Base-by-base conservation (phyloP, 30 jellyfish, hydroid and myxozoan species). In the Nemopilema nomurai region DNA sequence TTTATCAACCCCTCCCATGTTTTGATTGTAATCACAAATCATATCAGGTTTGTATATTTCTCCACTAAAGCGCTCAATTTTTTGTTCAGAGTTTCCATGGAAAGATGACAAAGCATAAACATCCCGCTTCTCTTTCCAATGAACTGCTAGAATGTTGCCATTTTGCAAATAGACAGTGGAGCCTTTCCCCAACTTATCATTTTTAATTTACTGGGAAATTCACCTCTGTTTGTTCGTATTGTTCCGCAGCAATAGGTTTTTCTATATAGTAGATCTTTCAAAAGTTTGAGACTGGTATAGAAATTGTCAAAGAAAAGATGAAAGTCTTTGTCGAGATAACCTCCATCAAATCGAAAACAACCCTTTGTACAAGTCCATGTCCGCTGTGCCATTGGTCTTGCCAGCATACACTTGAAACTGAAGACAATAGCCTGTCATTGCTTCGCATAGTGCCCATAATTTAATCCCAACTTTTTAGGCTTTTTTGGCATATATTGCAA, bases 401-500 rank as follows among this genome's bases (percentile, higher is more conserved):
- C 87, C 92, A 29, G 87, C 63, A 53, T 84, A 84, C 13, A 84
- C 49, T 49, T 84, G 87, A 70, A 84, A 71, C 49, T 73, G 77
- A 28, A 74, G 79, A 62, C 87, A 53, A 66, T 84, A 72, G 18
- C 84, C 74, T 21, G 71, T 64, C 69, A 51, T 26, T 30, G 93
- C 69, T 68, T 84, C 88, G 74, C 81, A 72, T 17, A 72, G 81
- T 7, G 87, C 87, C 88, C 93, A 84, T 20, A 84, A 24, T 63
- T 72, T 84, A 62, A 72, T 72, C 24, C 88, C 82, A 74, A 74
- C 62, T 84, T 84, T 41, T 72, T 72, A 52, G 93, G 93, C 31
- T 84, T 84, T 76, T 72, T 74, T 28, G 93, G 89, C 93, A 84
- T 84, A 49, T 84, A 70, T 62, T 72, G 93, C 72, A 71, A 64